phyloP scores from a whole-genome alignment of 2,888 invertebrate species.

The Drosophila setosimentum region DNA sequence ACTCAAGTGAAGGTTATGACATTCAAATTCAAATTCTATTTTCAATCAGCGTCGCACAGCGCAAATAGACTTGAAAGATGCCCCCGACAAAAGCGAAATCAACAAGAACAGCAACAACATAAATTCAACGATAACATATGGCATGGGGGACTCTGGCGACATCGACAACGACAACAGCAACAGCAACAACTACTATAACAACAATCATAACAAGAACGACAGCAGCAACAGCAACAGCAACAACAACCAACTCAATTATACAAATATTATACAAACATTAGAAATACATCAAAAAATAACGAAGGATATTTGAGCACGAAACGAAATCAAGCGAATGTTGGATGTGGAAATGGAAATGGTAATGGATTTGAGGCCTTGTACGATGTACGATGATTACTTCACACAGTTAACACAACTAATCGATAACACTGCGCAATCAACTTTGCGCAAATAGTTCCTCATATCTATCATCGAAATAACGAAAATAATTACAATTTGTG shows the following conservation, averaged over 20 bases:
- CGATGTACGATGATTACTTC: constrained; percentile 35
- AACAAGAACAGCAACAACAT: constrained; percentile 22
- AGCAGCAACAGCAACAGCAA: background rate
- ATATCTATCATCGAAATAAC: background rate
- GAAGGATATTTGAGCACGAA: constrained; percentile 74
- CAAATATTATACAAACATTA: constrained; percentile 76
- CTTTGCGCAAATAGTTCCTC: constrained; percentile 8
- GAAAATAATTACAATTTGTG: constrained; percentile 18
- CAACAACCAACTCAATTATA: constrained; percentile 73
- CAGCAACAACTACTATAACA: constrained; percentile 14
- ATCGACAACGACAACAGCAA: constrained; percentile 55
- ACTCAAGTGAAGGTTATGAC: constrained; percentile 69
- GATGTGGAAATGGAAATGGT: constrained; percentile 11
- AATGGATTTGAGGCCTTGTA: constrained; percentile 22
- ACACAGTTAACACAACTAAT: constrained; percentile 22
- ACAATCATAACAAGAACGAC: background rate
- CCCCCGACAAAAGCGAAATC: constrained; percentile 24
- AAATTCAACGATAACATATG: constrained; percentile 40
- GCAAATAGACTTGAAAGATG: constrained; percentile 61
- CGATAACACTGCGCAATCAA: constrained; percentile 56
- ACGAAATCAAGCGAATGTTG: constrained; percentile 37
- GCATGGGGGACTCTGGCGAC: constrained; percentile 50
- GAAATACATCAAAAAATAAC: constrained; percentile 76
- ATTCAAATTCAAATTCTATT: constrained; percentile 74
- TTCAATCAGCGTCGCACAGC: constrained; percentile 62